phyloP scores from a whole-genome alignment of 2,888 invertebrate species.

The Philereme transversata region DNA sequence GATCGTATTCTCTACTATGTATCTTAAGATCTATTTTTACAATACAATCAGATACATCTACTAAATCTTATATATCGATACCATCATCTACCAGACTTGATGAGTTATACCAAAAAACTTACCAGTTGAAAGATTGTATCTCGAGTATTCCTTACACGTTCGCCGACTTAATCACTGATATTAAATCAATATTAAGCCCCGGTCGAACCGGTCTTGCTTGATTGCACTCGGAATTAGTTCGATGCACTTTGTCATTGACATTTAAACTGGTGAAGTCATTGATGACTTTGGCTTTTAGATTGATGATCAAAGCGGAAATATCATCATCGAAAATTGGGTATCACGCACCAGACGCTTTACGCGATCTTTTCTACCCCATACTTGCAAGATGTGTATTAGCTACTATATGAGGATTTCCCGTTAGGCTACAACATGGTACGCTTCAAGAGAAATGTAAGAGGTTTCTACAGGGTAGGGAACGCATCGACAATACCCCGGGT shows the following conservation, averaged over 20 bases:
- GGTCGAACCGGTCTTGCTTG: conserved; percentile 41
- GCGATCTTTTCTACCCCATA: no score
- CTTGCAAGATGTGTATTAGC: no score
- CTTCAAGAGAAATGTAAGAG: no score
- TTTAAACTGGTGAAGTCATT: conserved; percentile 40
- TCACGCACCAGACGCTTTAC: background rate
- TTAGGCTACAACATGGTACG: no score
- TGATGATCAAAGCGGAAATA: conserved; percentile 20
- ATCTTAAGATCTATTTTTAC: no score
- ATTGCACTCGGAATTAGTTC: conserved; percentile 46
- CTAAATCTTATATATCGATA: no score
- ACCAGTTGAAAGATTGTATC: conserved; percentile 18
- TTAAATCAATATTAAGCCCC: conserved; percentile 39
- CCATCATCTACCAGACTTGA: background rate
- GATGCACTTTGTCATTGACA: conserved; percentile 49
- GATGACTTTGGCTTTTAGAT: conserved; percentile 26
- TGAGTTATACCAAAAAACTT: conserved; percentile 13
- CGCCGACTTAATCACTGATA: conserved; percentile 32
- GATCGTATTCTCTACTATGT: no score
- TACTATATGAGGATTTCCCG: no score
- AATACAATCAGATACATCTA: no score
- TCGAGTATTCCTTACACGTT: conserved; percentile 33
- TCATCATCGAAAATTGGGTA: background rate
- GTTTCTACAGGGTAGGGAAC: no score
- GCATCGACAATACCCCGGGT: no score